A percentile compares a stretch with the other conserved stretches of the same genome.
phyloP scores from a whole-genome alignment of 2,888 invertebrate genomes.

The Hanleya hanleyi region DNA sequence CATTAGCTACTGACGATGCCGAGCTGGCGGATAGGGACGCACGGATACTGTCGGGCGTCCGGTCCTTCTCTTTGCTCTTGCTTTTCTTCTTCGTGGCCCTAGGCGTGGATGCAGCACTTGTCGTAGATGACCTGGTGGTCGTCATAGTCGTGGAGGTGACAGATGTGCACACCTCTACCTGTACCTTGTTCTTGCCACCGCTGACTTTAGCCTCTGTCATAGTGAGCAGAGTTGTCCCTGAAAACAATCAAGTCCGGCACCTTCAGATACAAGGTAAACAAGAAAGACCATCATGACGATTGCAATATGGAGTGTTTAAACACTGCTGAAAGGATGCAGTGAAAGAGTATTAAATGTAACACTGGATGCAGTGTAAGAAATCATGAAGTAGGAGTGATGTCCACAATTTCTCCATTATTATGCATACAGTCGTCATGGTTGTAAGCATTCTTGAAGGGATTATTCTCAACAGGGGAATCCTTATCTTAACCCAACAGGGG shows the following conservation, averaged over 20 bases:
- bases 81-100: slow-evolving; percentile 2
- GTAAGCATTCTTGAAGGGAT: no score
- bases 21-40: neutral
- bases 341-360: no score
- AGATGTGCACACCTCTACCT: neutral
- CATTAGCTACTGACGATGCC: neutral
- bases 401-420: no score
- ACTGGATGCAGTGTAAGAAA: no score
- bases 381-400: no score
- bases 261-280: no score
- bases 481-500: no score
- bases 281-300: no score
- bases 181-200: neutral
- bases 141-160: slow-evolving; percentile 17
- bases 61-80: slow-evolving; percentile 23
- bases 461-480: no score
- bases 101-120: neutral
- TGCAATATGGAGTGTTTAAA: no score
- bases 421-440: no score
- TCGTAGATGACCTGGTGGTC: neutral
- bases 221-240: slow-evolving; percentile 48
- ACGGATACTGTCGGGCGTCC: slow-evolving; percentile 10
- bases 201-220: slow-evolving; percentile 43
- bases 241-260: slow-evolving; percentile 14
- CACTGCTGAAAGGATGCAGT: no score